Base-by-base conservation (phyloP, 92 coral and sea anemone genomes). In the Umimayanthus chanpuru region DNA sequence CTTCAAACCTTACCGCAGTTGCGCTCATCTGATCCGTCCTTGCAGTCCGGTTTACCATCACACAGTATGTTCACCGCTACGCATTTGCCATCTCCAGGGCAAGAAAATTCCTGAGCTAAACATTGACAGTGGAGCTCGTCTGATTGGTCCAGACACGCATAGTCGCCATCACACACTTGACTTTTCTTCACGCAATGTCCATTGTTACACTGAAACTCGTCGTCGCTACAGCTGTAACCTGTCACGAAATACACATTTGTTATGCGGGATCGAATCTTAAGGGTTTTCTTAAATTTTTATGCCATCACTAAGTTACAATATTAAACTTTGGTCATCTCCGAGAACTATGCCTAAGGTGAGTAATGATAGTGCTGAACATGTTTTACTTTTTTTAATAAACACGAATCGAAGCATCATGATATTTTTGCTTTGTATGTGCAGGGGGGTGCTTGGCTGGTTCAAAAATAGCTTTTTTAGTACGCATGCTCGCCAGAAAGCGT, bases 11-110 rank as follows among this genome's bases (percentile, higher is more conserved):
- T 65, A 94, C 97, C 89, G 30, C 95, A 94, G 76, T 78, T 92
- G 82, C 88, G 50, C 77, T 94, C 97, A 85, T 94, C 97, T 26
- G 95, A 92, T 4, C 92, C 95, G 79, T 94, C 94, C 9, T 77
- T 39, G 61, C 97, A 94, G 47, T 92, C 90, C 36, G 73, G 73
- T 2, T 28, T 15, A 7, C 90, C 92, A 65, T 94, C 88, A 78
- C 97, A 94, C 38, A 92, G 70, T 29, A 76, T 79, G 41, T 38
- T 88, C 64, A 75, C 86, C 16, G 90, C 67, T 43, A 94, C 81
- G 75, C 97, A 94, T 41, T 81, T 74, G 36, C 91, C 92, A 77
- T 73, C 86, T 21, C 65, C 79, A 56, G 82, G 88, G 78, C 97
- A 94, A n/a, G 73, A 70, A 56, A 90, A 89, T 79, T 92, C 91